Conservation (phyloP, 1,140 invertebrate genomes). For the Drosophila jambulina region DNA sequence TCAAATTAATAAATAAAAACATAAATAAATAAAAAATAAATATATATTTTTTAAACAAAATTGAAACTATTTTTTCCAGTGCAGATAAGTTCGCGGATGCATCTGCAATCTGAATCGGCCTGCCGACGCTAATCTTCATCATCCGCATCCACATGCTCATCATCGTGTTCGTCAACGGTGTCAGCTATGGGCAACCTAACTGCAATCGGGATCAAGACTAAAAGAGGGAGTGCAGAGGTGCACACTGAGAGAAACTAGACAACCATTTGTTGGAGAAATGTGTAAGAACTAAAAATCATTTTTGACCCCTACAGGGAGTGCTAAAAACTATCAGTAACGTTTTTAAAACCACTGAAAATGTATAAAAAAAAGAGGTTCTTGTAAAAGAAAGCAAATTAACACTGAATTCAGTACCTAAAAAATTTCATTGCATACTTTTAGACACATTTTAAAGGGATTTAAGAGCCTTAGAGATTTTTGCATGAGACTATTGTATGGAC, state of each 20-base stretch:
- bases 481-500: too few relatives aligned
- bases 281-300: background rate
- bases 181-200: conserved; percentile 76
- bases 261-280: background rate
- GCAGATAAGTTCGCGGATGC: conserved; percentile 61
- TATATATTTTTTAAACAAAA: background rate
- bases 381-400: background rate
- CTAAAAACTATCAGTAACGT: too few relatives aligned
- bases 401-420: background rate
- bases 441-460: background rate
- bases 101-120: conserved; percentile 80
- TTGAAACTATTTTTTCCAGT: background rate
- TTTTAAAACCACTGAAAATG: too few relatives aligned
- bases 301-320: too few relatives aligned
- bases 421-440: background rate
- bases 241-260: background rate
- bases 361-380: too few relatives aligned
- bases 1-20: too few relatives aligned
- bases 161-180: conserved; percentile 79
- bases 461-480: background rate
- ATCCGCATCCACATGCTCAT: conserved; percentile 60
- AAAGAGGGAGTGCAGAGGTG: background rate
- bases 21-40: too few relatives aligned
- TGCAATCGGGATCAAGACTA: conserved; percentile 59
- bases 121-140: conserved; percentile 77